Evolutionary conservation across 2,797 vertebrate species (phyloP), one percentile per base, ranked within the genome.

Genomic region (Cephalopachus bancanus): DNA sequence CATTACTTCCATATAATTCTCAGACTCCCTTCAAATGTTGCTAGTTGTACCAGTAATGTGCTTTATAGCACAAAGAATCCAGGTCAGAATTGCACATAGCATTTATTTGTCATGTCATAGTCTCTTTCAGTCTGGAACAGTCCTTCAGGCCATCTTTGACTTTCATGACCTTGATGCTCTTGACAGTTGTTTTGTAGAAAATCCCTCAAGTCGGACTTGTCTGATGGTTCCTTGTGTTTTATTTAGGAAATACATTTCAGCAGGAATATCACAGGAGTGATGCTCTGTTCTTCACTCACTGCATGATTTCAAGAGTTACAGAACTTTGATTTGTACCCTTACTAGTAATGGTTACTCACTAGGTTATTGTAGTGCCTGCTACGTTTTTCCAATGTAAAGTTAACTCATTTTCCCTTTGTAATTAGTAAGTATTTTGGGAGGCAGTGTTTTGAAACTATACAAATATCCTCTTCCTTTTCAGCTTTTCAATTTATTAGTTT

Each of bases 151-250:
- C 15, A 6, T 12, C 74, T 72, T 74, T 74, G 49, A 89, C 14
- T 37, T 83, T 59, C 30, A 74, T n/a, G 51, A 92, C 53, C 20
- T 90, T 60, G 74, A 67, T 49, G 10, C 15, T 72, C 9, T 51
- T 88, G 28, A 78, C 53, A 87, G 33, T 91, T 88, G 24, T 80
- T 95, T 83, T 87, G n/a, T 81, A 83, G 64, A 62, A 74, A 64
- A 59, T 75, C 33, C 60, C 33, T 86, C 28, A 86, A 5, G 75
- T 90, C 90, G 53, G 33, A 69, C 8, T 94, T 81, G 53, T 55
- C 53, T 90, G 5, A 37, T 89, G 71, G 20, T 89, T 92, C 65
- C 20, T 89, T 1, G 1, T 96, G 65, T 89, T 96, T 83, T 67
- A 75, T 79, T 84, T 80, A 65, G 55, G 59, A 79, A 60, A 28